Percentiles rank a stretch among this genome's conserved stretches.
Conservation (phyloP, 2,797 vertebrate species). For the Coregonus sp. region DNA sequence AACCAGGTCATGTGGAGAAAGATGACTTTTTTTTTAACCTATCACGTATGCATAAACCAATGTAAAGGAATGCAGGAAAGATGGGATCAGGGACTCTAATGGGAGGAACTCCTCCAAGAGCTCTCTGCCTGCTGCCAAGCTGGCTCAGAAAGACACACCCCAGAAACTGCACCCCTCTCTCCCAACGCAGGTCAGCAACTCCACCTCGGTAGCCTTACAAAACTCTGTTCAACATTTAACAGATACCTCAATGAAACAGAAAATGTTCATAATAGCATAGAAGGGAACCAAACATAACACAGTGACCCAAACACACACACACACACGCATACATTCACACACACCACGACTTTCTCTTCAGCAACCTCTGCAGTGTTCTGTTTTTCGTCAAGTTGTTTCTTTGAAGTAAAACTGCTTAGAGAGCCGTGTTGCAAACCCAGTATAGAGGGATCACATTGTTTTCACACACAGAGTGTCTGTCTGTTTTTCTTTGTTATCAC, state of each 20-base stretch:
- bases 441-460: neutral
- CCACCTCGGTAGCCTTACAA: conserved; percentile 76
- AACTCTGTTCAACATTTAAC: conserved; percentile 63
- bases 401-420: neutral
- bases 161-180: conserved; percentile 22
- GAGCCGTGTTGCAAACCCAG: neutral
- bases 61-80: neutral
- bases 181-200: conserved; percentile 60
- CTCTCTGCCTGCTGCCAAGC: neutral
- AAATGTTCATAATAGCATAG: conserved; percentile 65
- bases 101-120: neutral
- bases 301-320: neutral
- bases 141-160: neutral
- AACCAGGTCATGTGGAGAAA: conserved; percentile 11
- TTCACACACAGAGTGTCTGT: neutral
- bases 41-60: neutral
- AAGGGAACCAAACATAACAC: conserved; percentile 67
- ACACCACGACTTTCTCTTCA: conserved; percentile 28
- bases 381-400: conserved; percentile 20
- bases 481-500: neutral
- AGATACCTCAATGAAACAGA: conserved; percentile 71
- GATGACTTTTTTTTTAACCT: neutral
- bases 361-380: conserved; percentile 49
- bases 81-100: neutral
- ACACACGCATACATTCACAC: conserved; percentile 1